A percentile compares a stretch with the other conserved stretches of the same genome.
phyloP scores from a whole-genome alignment of 2,113 vertebrate species.

The Nycticryphes semicollaris region DNA sequence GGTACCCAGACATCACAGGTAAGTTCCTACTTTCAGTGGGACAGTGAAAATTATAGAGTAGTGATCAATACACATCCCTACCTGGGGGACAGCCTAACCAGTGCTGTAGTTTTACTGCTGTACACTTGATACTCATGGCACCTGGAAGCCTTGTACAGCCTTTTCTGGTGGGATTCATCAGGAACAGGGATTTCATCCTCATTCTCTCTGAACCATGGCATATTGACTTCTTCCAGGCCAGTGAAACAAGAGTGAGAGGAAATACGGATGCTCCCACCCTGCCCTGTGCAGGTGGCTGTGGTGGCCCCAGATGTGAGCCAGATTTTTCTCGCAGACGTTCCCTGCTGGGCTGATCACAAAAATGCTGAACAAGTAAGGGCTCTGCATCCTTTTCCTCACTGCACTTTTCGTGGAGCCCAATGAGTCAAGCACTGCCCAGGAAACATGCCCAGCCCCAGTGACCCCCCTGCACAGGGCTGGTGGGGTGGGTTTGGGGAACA shows the following conservation, averaged over 20 bases:
- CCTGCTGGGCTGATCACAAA: background rate
- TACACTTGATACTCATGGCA: background rate
- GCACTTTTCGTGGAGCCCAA: background rate
- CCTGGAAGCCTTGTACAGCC: background rate
- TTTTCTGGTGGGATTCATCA: background rate
- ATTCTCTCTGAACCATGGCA: background rate
- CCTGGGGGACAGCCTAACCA: background rate
- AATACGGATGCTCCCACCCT: background rate
- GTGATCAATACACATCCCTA: background rate
- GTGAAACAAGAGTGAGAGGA: background rate
- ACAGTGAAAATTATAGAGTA: background rate
- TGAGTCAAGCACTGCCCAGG: background rate
- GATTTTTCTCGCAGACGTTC: background rate
- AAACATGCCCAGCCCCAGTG: background rate
- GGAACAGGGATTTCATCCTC: background rate
- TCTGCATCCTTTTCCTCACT: background rate
- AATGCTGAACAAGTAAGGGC: background rate
- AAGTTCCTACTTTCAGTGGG: background rate
- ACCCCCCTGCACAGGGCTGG: background rate
- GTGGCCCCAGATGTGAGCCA: background rate
- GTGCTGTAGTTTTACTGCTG: background rate
- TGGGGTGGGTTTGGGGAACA: background rate
- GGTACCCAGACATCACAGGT: background rate
- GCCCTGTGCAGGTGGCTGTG: background rate
- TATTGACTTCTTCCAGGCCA: background rate